Evolutionary conservation across 2,888 invertebrate genomes (phyloP).

Genomic region (Flexamia atlantica): DNA sequence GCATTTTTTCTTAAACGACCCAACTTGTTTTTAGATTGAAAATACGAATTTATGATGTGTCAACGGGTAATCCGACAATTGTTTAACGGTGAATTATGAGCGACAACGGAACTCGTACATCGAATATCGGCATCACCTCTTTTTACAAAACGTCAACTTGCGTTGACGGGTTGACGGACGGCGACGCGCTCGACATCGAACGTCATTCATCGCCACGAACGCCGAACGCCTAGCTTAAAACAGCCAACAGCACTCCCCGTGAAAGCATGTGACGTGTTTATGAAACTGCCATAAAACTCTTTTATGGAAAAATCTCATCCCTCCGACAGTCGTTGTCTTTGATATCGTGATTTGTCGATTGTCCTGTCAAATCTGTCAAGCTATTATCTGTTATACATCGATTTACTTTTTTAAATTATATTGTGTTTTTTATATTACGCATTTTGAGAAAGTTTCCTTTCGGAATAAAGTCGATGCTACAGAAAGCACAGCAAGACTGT

Average conservation of each 20-base stretch:
- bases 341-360: slow-evolving; percentile 21
- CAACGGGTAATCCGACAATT: too few relatives aligned
- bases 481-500: too few relatives aligned
- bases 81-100: neutral
- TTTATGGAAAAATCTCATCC: slow-evolving; percentile 41
- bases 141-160: slow-evolving; percentile 6
- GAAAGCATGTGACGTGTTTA: slow-evolving; percentile 44
- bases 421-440: too few relatives aligned
- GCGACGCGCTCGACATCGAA: neutral
- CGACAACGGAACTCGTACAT: neutral
- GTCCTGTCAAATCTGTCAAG: neutral
- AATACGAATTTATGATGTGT: too few relatives aligned
- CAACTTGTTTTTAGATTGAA: too few relatives aligned
- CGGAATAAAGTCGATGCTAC: too few relatives aligned
- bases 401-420: neutral
- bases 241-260: slow-evolving; percentile 12
- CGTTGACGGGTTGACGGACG: slow-evolving; percentile 10
- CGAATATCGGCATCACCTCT: neutral
- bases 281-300: slow-evolving; percentile 34
- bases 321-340: slow-evolving; percentile 11
- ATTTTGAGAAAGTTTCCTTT: too few relatives aligned
- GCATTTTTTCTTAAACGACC: too few relatives aligned
- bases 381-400: neutral
- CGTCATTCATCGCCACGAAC: neutral
- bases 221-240: neutral